These are phyloP conservation scores for Chaenogobius annularis DNA, from an alignment of 2,113 vertebrate genomes.

Conservation along the genomic window DNA sequence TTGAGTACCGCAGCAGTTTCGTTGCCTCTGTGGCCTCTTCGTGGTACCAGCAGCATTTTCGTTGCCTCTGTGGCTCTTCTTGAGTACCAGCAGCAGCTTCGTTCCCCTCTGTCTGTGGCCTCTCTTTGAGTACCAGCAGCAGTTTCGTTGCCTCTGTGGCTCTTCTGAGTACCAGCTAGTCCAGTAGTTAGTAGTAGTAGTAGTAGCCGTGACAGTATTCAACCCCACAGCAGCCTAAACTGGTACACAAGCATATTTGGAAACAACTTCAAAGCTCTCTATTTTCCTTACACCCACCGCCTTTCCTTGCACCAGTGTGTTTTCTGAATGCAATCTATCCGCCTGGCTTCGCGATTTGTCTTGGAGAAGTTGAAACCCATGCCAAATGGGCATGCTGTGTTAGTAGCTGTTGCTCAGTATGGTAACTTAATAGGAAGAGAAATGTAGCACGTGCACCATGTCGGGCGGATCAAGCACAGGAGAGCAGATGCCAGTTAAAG, in stretches of 20 bases:
- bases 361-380: constrained; percentile 28
- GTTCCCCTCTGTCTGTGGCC: too few relatives aligned
- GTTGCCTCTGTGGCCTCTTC: too few relatives aligned
- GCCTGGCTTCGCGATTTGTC: constrained; percentile 46
- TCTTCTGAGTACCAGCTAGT: too few relatives aligned
- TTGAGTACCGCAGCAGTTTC: too few relatives aligned
- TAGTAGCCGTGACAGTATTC: constrained; percentile 41
- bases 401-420: constrained; percentile 55
- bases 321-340: constrained; percentile 51
- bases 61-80: too few relatives aligned
- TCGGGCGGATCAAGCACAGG: constrained; percentile 42
- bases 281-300: constrained; percentile 14
- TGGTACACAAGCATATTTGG: constrained; percentile 58
- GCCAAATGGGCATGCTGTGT: constrained; percentile 51
- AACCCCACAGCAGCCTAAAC: constrained; percentile 51
- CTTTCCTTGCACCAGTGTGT: constrained; percentile 17
- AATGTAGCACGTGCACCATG: constrained; percentile 27
- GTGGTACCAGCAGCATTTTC: too few relatives aligned
- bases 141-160: too few relatives aligned
- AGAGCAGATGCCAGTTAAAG: constrained; percentile 66
- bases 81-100: too few relatives aligned
- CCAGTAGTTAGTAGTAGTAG: too few relatives aligned
- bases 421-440: constrained; percentile 54
- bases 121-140: too few relatives aligned
- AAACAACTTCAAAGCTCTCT: constrained; percentile 61